These are phyloP conservation scores for Cercocebus atys DNA, from an alignment of 2,113 vertebrate species.

Conservation along the genomic window DNA sequence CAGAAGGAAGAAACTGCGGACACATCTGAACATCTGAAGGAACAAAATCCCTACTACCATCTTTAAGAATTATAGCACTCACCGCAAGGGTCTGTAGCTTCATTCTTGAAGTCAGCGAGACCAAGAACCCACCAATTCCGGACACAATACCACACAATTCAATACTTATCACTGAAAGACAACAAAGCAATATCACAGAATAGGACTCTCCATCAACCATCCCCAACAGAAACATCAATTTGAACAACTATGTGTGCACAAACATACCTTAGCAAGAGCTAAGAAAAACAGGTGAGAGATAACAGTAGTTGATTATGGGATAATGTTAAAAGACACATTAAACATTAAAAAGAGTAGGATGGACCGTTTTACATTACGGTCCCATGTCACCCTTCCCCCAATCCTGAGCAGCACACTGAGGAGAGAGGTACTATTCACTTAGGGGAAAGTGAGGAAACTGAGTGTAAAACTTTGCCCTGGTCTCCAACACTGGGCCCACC, in stretches of 20 bases:
- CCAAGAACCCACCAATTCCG: too few species aligned
- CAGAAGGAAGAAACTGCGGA: too few species aligned
- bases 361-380: neutral
- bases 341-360: neutral
- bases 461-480: neutral
- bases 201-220: neutral
- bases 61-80: too few species aligned
- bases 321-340: neutral
- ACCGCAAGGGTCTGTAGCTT: too few species aligned
- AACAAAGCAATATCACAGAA: neutral
- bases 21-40: too few species aligned
- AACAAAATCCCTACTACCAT: too few species aligned
- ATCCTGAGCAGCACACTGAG: neutral
- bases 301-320: neutral
- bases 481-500: neutral
- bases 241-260: neutral
- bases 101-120: too few species aligned
- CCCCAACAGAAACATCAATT: neutral
- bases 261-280: neutral
- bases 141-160: neutral
- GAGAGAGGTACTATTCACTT: neutral
- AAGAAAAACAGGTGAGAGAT: neutral
- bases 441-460: neutral
- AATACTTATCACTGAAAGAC: neutral
- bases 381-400: neutral